These are phyloP conservation scores for Pheosia tremula DNA, from an alignment of 2,888 invertebrate species.

Conservation along the genomic window DNA sequence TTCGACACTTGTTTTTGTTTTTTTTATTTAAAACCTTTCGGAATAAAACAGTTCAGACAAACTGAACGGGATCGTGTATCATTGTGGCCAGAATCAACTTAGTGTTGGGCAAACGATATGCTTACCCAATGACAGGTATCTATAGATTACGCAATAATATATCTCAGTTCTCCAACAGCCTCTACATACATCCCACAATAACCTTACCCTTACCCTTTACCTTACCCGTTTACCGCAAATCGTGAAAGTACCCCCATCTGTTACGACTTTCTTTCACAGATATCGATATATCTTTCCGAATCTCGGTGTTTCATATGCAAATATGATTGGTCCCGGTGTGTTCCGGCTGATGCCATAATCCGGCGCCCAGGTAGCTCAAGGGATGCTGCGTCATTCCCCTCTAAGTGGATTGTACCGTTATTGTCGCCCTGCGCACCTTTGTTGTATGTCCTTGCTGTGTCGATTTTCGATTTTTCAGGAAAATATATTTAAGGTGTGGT, in stretches of 20 bases:
- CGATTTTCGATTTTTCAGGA: background rate
- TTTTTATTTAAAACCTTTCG: too few species aligned
- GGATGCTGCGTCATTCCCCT: background rate
- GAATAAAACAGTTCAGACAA: too few species aligned
- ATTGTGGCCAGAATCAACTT: background rate
- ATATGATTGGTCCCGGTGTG: slow-evolving; percentile 1
- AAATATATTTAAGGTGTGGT: background rate
- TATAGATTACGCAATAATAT: background rate
- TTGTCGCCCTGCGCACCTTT: background rate
- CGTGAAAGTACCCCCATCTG: background rate
- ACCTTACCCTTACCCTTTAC: background rate
- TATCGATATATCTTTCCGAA: background rate
- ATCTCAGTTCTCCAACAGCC: background rate
- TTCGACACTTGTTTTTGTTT: too few species aligned
- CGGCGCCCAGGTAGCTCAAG: background rate
- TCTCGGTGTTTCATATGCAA: slow-evolving; percentile 1
- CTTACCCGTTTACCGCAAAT: background rate
- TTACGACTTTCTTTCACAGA: background rate
- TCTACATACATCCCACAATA: background rate
- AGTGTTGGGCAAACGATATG: background rate
- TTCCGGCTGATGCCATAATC: background rate
- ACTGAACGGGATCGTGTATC: too few species aligned
- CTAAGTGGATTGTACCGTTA: slow-evolving; percentile 1
- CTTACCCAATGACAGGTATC: background rate
- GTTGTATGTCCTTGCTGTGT: background rate